These are phyloP conservation scores for Cheilosia soror DNA, from an alignment of 2,888 invertebrate genomes.

Conservation along the genomic window DNA sequence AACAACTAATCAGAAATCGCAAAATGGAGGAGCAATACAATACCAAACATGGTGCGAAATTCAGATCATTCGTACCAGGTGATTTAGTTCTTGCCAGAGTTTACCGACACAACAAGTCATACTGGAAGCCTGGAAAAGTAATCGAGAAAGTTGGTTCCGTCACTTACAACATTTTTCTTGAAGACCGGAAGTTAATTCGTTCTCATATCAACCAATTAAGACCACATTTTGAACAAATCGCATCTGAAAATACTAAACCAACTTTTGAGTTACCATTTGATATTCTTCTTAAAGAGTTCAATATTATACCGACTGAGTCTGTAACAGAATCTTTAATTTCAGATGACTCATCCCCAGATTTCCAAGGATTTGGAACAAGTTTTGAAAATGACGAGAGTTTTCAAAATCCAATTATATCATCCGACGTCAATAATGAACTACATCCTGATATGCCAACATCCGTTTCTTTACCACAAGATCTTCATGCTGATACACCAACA, in stretches of 20 bases:
- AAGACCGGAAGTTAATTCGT: not conserved
- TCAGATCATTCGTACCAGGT: not conserved
- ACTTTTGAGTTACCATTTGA: no score
- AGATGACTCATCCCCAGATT: not conserved
- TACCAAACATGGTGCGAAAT: not conserved
- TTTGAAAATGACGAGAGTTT: no score
- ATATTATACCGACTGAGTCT: no score
- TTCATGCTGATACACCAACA: no score
- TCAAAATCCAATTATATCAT: not conserved
- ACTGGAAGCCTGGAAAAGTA: not conserved
- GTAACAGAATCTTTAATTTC: not conserved
- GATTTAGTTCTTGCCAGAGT: not conserved
- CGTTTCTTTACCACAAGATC: no score
- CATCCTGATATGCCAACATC: no score
- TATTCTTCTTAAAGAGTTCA: no score
- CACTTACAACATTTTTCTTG: not conserved
- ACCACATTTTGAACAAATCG: not conserved
- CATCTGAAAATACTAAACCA: no score
- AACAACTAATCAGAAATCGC: not conserved
- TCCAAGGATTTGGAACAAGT: not conserved
- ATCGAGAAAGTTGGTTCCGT: not conserved
- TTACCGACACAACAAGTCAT: not conserved
- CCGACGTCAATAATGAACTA: no score
- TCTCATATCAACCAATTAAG: not conserved
- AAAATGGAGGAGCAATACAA: not conserved